Conservation (phyloP, 2,113 vertebrate genomes). For the Dicerorhinus sumatrensis region DNA sequence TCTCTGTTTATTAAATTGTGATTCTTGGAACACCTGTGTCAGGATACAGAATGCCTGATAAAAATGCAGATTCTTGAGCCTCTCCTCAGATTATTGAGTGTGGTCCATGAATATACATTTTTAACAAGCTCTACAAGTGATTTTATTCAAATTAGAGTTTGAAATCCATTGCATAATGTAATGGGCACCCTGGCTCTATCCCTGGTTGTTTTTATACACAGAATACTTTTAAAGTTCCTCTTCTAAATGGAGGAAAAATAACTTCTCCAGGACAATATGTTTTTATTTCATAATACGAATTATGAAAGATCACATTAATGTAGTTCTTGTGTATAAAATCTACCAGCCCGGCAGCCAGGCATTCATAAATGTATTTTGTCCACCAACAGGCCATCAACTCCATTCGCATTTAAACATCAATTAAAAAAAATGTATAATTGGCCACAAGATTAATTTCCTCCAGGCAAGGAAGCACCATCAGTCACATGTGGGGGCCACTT, state of each 20-base stretch:
- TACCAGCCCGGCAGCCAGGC: neutral
- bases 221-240: neutral
- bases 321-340: neutral
- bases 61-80: neutral
- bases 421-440: conserved; percentile 27
- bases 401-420: conserved; percentile 5
- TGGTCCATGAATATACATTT: neutral
- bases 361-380: conserved; percentile 21
- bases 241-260: conserved; percentile 47
- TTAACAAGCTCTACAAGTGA: neutral
- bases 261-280: neutral
- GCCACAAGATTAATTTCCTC: neutral
- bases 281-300: conserved; percentile 38
- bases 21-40: neutral
- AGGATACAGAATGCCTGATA: neutral
- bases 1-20: conserved; percentile 20
- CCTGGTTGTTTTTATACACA: neutral
- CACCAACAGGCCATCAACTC: neutral
- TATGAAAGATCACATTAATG: neutral
- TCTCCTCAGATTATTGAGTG: neutral
- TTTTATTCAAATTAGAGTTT: conserved; percentile 46
- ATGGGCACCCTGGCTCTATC: neutral
- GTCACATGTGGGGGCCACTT: neutral
- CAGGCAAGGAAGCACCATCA: neutral
- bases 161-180: conserved; percentile 10